Evolutionary conservation across 2,113 vertebrate species (phyloP), one percentile per base, ranked within the genome.

Genomic region (Sander lucioperca): DNA sequence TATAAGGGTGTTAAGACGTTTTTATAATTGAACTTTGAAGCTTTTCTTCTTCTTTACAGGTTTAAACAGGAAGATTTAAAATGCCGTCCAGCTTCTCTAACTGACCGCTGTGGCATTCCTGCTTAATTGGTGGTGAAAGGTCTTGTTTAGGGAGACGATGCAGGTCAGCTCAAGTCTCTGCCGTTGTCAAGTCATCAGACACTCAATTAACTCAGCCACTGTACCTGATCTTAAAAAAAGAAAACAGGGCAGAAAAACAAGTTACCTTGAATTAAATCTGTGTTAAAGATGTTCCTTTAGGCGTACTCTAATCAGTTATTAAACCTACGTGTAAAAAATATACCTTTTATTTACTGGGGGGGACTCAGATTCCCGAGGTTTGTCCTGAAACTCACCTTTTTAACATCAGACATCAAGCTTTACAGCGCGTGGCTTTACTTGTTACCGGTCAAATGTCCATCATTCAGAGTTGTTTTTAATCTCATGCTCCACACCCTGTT

Each of bases 41-140:
- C 25, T 39, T 79, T 76, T 74, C 45, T 70, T 62, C 33, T 19
- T 27, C 15, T 33, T 10, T 53, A 54, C 85, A 70, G 21, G 82
- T 77, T 84, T 76, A 9, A 84, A 71, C 89, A 57, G 68, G 68
- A 75, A 61, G 53, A 5, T 30, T 50, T 5, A 66, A 18, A 75
- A 83, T 78, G 56, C 61, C 33, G 63, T 78, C 75, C 62, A 56
- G 51, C 67, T 30, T 16, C 64, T 72, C 53, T 68, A 79, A 66
- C 53, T 58, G 62, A 70, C 81, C 56, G 30, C 74, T 21, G 79
- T 80, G 71, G 77, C 71, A 67, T 83, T 86, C 82, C 67, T 50
- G 3, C 57, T 82, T 89, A 92, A 94, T 93, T 91, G 91, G 85
- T 85, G 79, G 85, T 89, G 85, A 92, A 89, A 89, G 75, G 86